Percentiles rank a stretch among this genome's conserved stretches.
Conservation (phyloP, 2,113 vertebrate species). For the Bujurquina vittata region DNA sequence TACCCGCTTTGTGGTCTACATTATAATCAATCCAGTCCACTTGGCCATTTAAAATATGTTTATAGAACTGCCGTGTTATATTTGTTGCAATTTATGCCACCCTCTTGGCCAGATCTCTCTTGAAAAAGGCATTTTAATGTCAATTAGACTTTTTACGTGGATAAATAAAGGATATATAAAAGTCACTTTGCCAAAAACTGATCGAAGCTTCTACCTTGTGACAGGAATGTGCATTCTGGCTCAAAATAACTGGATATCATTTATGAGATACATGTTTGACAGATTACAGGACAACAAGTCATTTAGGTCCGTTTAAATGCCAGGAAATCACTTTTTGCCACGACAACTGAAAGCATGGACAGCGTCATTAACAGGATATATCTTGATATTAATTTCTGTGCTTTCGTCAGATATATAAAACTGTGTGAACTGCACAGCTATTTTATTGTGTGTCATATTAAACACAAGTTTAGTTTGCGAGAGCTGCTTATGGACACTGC, state of each 20-base stretch:
- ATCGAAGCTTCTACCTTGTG: neutral
- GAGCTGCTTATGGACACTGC: neutral
- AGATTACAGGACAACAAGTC: neutral
- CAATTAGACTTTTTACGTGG: neutral
- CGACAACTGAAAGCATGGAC: neutral
- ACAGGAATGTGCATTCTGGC: neutral
- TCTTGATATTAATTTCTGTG: neutral
- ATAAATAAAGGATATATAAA: neutral
- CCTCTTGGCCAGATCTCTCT: neutral
- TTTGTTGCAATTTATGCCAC: neutral
- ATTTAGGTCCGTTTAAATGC: neutral
- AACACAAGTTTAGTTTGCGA: neutral
- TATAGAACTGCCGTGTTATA: neutral
- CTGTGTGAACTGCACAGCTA: neutral
- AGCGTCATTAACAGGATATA: neutral
- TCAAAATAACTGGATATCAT: neutral
- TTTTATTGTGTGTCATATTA: neutral
- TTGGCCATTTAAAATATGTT: neutral
- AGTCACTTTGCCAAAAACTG: conserved; percentile 1
- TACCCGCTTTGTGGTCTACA: neutral
- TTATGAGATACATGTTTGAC: neutral
- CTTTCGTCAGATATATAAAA: neutral
- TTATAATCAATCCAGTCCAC: neutral
- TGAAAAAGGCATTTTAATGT: neutral
- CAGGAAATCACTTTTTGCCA: neutral